Percentiles rank a stretch among this genome's conserved stretches.
Evolutionary conservation across 2,888 invertebrate genomes (phyloP).

Genomic region (Monopis laevigella): DNA sequence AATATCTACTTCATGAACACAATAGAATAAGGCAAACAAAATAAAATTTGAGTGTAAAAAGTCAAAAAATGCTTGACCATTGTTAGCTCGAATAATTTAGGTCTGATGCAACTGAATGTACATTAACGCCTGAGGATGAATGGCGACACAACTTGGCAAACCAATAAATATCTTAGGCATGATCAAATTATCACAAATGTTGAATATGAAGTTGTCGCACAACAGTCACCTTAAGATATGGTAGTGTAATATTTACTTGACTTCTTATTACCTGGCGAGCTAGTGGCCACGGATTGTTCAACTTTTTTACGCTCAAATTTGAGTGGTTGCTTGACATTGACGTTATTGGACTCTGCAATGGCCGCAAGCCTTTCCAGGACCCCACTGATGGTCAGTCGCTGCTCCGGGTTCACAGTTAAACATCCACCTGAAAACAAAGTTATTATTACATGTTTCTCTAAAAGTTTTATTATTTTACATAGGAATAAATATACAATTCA

Average conservation of each 20-base stretch:
- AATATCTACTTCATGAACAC: conserved; percentile 28
- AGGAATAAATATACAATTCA: too few relatives aligned
- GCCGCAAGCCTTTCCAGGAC: conserved; percentile 88
- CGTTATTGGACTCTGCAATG: conserved; percentile 85
- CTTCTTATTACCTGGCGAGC: conserved; percentile 70
- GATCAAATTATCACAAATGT: conserved; percentile 30
- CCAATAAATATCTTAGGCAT: conserved; percentile 23
- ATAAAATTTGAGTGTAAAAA: conserved; percentile 68
- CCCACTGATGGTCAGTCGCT: conserved; percentile 80
- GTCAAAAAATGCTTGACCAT: conserved; percentile 69
- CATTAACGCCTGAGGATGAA: conserved; percentile 23
- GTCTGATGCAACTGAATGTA: neutral
- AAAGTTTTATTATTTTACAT: too few relatives aligned
- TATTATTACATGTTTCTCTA: too few relatives aligned
- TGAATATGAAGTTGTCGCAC: conserved; percentile 24
- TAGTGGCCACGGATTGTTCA: conserved; percentile 70
- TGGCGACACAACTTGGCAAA: conserved; percentile 26
- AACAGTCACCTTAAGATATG: conserved; percentile 54
- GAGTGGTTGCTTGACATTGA: conserved; percentile 83
- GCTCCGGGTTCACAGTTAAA: conserved; percentile 82
- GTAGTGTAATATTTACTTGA: conserved; percentile 71
- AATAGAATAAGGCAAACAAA: conserved; percentile 36
- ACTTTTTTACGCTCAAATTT: conserved; percentile 72
- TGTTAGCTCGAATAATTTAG: conserved; percentile 55
- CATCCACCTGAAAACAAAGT: conserved; percentile 69